Base-by-base conservation (phyloP, 2,797 vertebrate species). In the Propithecus perrieri region DNA sequence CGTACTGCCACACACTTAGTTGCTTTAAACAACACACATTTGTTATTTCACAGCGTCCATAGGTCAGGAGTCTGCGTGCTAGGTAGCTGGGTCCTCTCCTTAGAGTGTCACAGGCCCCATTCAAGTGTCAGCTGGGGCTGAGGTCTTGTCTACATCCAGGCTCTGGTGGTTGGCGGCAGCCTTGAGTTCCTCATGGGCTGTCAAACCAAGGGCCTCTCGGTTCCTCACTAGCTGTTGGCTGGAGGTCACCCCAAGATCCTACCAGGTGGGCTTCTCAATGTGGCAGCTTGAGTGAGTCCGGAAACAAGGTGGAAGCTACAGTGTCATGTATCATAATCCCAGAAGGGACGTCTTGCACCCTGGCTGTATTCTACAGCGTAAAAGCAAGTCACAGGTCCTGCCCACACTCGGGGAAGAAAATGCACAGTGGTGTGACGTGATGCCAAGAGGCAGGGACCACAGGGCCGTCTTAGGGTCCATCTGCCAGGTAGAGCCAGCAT, bases 131-230 rank as follows among this genome's bases (percentile, higher is more conserved):
- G 35, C 4, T 1, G 0, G 17, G 24, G 35, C 33, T 7, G 5
- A 2, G 79, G 41, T 28, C 41, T 28, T 24, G 0, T 15, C 43
- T 2, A 38, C 55, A 28, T 35, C 71, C 69, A 71, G 1, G 2
- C 48, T 30, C 11, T 14, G 0, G 0, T 1, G 87, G 41, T 46
- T 38, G 28, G 15, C 9, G 5, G 69, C 22, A 12, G 41, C 8
- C 0, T 14, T 2, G 14, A 0, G 65, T 1, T 50, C 4, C 59
- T 4, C 2, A 9, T 2, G 2, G 11, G 24, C 43, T 13, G 17
- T 38, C 4, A 24, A 13, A 33, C 80, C 5, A 0, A 65, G 33
- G 63, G 33, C 33, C 7, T 65, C 63, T 59, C 10, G 26, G 7
- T 8, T 35, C 63, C 63, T 65, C 63, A 1, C 80, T 28, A n/a